Base-by-base conservation (phyloP, 2,113 vertebrate genomes). In the Rhea americana region DNA sequence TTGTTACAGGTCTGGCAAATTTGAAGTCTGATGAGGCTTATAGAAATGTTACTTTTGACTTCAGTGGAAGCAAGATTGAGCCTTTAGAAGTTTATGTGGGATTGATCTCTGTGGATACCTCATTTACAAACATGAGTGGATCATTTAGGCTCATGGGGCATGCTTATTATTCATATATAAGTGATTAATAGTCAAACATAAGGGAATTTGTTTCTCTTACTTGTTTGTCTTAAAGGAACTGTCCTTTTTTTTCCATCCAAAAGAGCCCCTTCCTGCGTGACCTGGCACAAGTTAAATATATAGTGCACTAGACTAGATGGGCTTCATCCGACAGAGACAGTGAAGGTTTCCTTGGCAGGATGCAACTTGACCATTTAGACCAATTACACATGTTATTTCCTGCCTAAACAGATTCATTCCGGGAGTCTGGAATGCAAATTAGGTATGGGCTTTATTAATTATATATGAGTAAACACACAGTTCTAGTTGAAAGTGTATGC, bases 41-140 rank as follows among this genome's bases (percentile, higher is more conserved):
- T 73, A 82, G 84, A 91, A 84, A 90, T 75, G 67, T 83, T 93
- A 51, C 56, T 91, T 68, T 87, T 90, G 82, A 78, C 79, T 93
- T 91, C 82, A 80, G 61, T 55, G 75, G 45, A 14, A 3, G 71
- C 78, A 20, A 62, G 91, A 90, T 62, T 76, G 89, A 66, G 41
- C 65, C 86, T 90, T 87, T 56, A 71, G 62, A 84, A 85, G 58
- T 86, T 96, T 93, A 37, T 61, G 77, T 90, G 62, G 74, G 71
- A 93, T 70, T 87, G 90, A 79, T 95, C 88, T 90, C 90, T 39
- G 0, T 41, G 90, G 95, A 59, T 76, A 66, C 58, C 90, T 95
- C 90, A 74, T 96, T 94, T 93, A 91, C 83, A 91, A 87, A 93
- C 90, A 89, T 76, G 89, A 91, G 58, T 90, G 58, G 88, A 94